These are phyloP conservation scores for Andricus grossulariae DNA, from an alignment of 1,140 invertebrate species.

Conservation along the genomic window DNA sequence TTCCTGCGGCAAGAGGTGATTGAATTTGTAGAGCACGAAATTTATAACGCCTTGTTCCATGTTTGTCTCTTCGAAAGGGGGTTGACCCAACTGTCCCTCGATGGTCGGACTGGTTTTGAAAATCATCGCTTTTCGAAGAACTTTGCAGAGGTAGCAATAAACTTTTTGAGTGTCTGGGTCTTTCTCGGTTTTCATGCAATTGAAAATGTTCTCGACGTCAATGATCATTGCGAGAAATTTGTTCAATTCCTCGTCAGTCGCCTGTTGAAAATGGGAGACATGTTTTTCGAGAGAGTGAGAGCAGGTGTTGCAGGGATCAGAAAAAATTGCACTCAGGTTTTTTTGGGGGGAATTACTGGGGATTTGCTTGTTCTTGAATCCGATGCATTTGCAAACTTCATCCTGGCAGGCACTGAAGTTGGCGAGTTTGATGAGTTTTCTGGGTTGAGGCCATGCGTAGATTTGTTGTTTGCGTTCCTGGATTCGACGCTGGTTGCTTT, in stretches of 20 bases:
- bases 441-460: slow-evolving; percentile 86
- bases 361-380: slow-evolving; percentile 90
- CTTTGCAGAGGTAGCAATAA: slow-evolving; percentile 92
- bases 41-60: slow-evolving; percentile 94
- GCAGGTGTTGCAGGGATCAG: slow-evolving; percentile 87
- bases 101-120: slow-evolving; percentile 88
- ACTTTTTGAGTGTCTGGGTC: slow-evolving; percentile 94
- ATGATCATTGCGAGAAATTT: slow-evolving; percentile 91
- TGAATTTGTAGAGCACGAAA: slow-evolving; percentile 94
- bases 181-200: slow-evolving; percentile 92
- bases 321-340: slow-evolving; percentile 75
- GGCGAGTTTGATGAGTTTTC: slow-evolving; percentile 92
- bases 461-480: slow-evolving; percentile 90
- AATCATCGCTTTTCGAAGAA: slow-evolving; percentile 90
- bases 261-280: slow-evolving; percentile 85
- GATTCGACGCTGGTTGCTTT: slow-evolving; percentile 90
- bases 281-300: slow-evolving; percentile 87
- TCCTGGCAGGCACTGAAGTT: slow-evolving; percentile 93
- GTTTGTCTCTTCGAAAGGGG: slow-evolving; percentile 90
- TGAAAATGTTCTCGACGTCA: slow-evolving; percentile 95
- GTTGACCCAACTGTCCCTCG: slow-evolving; percentile 90
- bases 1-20: slow-evolving; percentile 87
- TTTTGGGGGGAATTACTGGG: slow-evolving; percentile 77
- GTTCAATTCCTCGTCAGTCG: slow-evolving; percentile 88
- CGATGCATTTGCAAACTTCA: slow-evolving; percentile 89